Percentiles rank a stretch among this genome's conserved stretches.
Evolutionary conservation across 1,140 invertebrate genomes (phyloP).

Genomic region (Conus betulinus): DNA sequence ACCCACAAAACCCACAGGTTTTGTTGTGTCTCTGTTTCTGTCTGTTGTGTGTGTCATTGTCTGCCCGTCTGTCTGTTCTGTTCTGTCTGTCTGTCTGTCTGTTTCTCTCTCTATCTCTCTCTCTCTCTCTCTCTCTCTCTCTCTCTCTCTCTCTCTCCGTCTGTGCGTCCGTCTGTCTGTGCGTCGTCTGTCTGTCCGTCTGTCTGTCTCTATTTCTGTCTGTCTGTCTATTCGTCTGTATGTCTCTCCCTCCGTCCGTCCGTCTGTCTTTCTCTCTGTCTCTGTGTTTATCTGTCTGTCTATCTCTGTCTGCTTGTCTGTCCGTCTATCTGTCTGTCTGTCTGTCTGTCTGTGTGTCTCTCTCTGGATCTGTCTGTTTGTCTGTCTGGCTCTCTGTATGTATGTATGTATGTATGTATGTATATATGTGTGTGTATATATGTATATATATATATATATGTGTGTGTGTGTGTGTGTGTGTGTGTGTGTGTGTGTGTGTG

Average conservation of each 20-base stretch:
- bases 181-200: no score
- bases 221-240: not conserved
- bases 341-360: not conserved
- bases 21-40: no score
- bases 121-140: conserved; percentile 1
- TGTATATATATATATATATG: not conserved
- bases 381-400: not conserved
- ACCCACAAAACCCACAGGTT: no score
- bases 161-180: not conserved
- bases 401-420: not conserved
- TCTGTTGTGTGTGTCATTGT: no score
- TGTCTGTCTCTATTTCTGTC: not conserved
- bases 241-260: no score
- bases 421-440: not conserved
- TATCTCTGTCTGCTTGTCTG: not conserved
- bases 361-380: not conserved
- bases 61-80: no score
- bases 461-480: not conserved
- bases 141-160: not conserved
- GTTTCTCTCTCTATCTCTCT: no score
- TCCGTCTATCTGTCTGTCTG: not conserved
- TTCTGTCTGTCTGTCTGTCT: no score
- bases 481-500: not conserved
- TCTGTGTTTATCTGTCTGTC: not conserved
- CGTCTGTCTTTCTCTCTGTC: not conserved